Percentiles rank a stretch among this genome's conserved stretches.
Conservation (phyloP, 1,140 invertebrate species). For the Nylanderia fulva region DNA sequence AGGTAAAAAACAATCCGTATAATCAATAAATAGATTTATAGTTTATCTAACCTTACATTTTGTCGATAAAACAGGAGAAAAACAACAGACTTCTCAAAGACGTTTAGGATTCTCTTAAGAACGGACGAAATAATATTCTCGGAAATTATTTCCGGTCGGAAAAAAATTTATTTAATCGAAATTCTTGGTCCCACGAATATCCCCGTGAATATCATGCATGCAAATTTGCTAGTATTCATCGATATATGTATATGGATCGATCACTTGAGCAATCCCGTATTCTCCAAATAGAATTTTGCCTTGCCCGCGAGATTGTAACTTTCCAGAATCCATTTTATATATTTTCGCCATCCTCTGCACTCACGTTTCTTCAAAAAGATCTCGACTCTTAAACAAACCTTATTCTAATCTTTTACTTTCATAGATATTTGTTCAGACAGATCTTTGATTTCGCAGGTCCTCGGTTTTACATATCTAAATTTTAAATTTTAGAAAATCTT, state of each 20-base stretch:
- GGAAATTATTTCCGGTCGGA: background rate
- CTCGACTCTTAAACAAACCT: background rate
- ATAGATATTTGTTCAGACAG: background rate
- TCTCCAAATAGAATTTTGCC: background rate
- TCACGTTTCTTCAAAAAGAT: background rate
- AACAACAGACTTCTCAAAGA: too few species aligned
- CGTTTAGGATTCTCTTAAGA: too few species aligned
- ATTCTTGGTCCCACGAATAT: background rate
- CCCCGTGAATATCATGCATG: background rate
- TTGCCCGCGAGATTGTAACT: background rate
- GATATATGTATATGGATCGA: too few species aligned
- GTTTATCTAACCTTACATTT: too few species aligned
- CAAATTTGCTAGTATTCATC: background rate
- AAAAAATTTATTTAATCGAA: background rate
- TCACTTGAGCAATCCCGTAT: background rate
- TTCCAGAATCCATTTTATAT: background rate
- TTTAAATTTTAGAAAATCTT: background rate
- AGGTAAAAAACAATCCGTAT: too few species aligned
- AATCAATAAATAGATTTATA: too few species aligned
- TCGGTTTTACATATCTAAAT: background rate
- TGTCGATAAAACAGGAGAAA: too few species aligned
- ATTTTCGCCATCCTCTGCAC: background rate
- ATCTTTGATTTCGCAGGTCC: background rate
- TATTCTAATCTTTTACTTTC: background rate
- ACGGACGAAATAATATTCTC: background rate